phyloP scores from a whole-genome alignment of 2,888 invertebrate species.

The Tachina fera region DNA sequence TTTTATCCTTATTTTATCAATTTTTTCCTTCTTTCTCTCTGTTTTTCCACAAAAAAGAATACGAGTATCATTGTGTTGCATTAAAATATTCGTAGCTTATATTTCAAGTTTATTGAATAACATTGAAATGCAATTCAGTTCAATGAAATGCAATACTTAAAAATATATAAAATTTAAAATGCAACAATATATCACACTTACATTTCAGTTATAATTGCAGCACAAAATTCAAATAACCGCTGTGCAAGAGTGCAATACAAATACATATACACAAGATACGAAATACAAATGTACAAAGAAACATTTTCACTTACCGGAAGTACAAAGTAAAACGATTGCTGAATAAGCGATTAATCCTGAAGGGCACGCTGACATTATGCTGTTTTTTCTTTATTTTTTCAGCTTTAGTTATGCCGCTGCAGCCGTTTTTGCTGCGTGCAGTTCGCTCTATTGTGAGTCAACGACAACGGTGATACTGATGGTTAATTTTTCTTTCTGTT shows the following conservation, averaged over 20 bases:
- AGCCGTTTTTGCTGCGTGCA: slow-evolving; percentile 57
- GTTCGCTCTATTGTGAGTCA: slow-evolving; percentile 27
- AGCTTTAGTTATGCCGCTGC: slow-evolving; percentile 65
- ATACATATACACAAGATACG: slow-evolving; percentile 3
- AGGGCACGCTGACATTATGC: slow-evolving; percentile 75
- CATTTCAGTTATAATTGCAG: background rate
- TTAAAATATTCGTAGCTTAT: background rate
- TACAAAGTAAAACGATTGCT: slow-evolving; percentile 83
- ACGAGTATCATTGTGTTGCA: background rate
- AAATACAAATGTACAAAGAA: slow-evolving; percentile 23
- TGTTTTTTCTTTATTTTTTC: slow-evolving; percentile 45
- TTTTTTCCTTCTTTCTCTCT: too few species aligned
- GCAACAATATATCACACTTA: background rate
- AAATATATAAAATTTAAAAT: slow-evolving; percentile 40
- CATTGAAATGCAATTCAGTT: slow-evolving; percentile 68
- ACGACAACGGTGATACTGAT: slow-evolving; percentile 48
- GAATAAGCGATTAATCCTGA: slow-evolving; percentile 83
- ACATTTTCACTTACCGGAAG: slow-evolving; percentile 81
- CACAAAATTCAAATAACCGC: background rate
- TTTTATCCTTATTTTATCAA: too few species aligned
- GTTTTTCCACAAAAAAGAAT: too few species aligned
- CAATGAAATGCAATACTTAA: slow-evolving; percentile 51
- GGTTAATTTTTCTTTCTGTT: slow-evolving; percentile 42
- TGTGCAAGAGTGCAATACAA: background rate
- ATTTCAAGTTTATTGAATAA: slow-evolving; percentile 64